Base-by-base conservation (phyloP, 2,888 invertebrate species). In the Megalurothrips usitatus region DNA sequence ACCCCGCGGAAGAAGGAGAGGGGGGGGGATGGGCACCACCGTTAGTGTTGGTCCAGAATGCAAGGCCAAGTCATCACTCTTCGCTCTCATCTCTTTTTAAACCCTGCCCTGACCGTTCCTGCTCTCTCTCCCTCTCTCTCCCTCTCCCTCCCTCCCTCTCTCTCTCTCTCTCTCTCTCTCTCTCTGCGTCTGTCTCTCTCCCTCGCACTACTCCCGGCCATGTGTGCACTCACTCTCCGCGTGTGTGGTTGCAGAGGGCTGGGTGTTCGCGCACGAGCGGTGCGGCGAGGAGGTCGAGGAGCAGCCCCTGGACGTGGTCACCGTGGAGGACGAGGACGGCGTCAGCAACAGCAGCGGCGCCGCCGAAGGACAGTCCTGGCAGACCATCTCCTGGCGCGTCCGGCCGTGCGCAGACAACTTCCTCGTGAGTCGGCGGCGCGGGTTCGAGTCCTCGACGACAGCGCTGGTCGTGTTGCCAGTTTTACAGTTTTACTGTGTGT, bases 21-120 rank as follows among this genome's bases (percentile, higher is more conserved):
- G 26, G 68, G 68, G 68, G 11, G 68, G 23, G 68, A 11, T 6
- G 9, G 12, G n/a, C 23, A 26, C 23, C 12, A 26, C 68, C 12
- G 68, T 75, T 75, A 75, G 68, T 75, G 68, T 75, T 75, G 68
- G 68, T 75, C 68, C 23, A 26, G 68, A 75, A 75, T 75, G 68
- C 68, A 75, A 75, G 68, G 68, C 23, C 23, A 58, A 58, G 26
- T 75, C 68, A 75, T 75, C 68, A 75, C 26, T 75, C 68, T 75
- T 75, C 68, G 34, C 34, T 43, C 34, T 43, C 34, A 43, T 43
- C 34, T 43, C 34, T 43, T 43, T 43, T 43, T 43, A 43, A 43
- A 43, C 34, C n/a, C 58, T 14, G 11, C 58, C 58, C 58, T 17
- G 58, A n/a, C 58, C 34, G 34, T 52, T 52, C 12, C 58, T 17